Conservation (phyloP, 2,113 vertebrate genomes). For the Centropristis striata region DNA sequence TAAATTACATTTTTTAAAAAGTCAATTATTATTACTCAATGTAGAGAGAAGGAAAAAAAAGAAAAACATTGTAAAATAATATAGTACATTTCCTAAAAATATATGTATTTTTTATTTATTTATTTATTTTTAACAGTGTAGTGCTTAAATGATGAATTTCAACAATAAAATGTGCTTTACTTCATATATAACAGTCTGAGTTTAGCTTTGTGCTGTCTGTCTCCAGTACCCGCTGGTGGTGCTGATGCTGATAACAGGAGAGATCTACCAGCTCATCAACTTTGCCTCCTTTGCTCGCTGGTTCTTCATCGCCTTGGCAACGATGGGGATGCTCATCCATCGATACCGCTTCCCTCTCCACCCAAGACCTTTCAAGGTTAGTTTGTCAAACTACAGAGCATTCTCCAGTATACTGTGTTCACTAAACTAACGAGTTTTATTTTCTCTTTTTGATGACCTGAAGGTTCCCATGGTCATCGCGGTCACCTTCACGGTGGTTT, state of each 20-base stretch:
- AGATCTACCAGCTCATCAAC: slow-evolving; percentile 90
- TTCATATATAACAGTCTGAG: no score
- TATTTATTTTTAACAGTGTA: no score
- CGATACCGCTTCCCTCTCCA: slow-evolving; percentile 88
- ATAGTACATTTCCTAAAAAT: no score
- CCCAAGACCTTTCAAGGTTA: slow-evolving; percentile 88
- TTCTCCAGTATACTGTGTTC: no score
- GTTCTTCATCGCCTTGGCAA: slow-evolving; percentile 91
- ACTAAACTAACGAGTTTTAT: not conserved
- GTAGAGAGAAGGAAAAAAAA: no score
- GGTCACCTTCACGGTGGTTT: slow-evolving; percentile 92
- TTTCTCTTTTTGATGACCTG: slow-evolving; percentile 16
- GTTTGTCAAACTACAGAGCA: not conserved
- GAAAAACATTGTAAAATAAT: no score
- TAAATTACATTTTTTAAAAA: no score
- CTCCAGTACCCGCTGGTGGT: slow-evolving; percentile 88
- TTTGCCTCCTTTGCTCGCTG: slow-evolving; percentile 92
- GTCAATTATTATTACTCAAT: no score
- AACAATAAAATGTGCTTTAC: no score
- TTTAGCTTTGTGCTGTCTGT: no score
- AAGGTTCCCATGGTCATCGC: slow-evolving; percentile 93
- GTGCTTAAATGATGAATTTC: no score
- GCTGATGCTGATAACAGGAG: slow-evolving; percentile 86
- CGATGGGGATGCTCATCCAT: slow-evolving; percentile 89
- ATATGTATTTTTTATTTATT: no score